Percentiles rank a stretch among this genome's conserved stretches.
Evolutionary conservation across 2,888 invertebrate genomes (phyloP).

Genomic region (Andrena camellia): DNA sequence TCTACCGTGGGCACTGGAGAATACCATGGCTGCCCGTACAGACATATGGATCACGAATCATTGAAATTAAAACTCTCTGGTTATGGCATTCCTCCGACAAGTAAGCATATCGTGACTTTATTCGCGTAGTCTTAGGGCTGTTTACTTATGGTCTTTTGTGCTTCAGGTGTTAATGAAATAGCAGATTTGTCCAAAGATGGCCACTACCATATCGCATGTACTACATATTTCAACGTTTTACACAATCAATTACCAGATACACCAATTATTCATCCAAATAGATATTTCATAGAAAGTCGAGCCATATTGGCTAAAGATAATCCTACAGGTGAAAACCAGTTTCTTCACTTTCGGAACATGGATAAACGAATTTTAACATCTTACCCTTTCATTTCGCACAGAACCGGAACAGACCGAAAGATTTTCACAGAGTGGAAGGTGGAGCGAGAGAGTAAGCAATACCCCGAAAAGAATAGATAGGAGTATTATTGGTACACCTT

Average conservation of each 20-base stretch:
- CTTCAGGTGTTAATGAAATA: constrained; percentile 90
- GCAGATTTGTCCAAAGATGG: constrained; percentile 90
- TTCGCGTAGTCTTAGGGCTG: neutral
- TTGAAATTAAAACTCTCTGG: constrained; percentile 91
- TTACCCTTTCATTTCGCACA: constrained; percentile 15
- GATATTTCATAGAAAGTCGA: constrained; percentile 90
- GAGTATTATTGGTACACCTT: constrained; percentile 18
- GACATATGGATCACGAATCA: constrained; percentile 90
- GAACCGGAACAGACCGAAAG: constrained; percentile 48
- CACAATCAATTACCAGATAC: constrained; percentile 89
- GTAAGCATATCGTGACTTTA: constrained; percentile 82
- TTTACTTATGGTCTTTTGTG: constrained; percentile 10
- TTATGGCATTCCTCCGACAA: constrained; percentile 88
- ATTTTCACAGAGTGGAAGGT: constrained; percentile 48
- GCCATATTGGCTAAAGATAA: constrained; percentile 71
- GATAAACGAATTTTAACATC: neutral
- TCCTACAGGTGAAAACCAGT: neutral
- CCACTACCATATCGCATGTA: constrained; percentile 96
- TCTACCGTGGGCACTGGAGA: constrained; percentile 91
- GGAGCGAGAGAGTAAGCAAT: constrained; percentile 21
- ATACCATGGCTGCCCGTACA: constrained; percentile 97
- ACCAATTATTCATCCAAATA: constrained; percentile 95
- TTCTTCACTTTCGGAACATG: neutral
- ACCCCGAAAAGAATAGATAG: constrained; percentile 38
- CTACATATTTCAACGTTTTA: constrained; percentile 92